These are phyloP conservation scores for Cyanoliseus patagonus DNA, from an alignment of 2,113 vertebrate species.

Conservation along the genomic window DNA sequence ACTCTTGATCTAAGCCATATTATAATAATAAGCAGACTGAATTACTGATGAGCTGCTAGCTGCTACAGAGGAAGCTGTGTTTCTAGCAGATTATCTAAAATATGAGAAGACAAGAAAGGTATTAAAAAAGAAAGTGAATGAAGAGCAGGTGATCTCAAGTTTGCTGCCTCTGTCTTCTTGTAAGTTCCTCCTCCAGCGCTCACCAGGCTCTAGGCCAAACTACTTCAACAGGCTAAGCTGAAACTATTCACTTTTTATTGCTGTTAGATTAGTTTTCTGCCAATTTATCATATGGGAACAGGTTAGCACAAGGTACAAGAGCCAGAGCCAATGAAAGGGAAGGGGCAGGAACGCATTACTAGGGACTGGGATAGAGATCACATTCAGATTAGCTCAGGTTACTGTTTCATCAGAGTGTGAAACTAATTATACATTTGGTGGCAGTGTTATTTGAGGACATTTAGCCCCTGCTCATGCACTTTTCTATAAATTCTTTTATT, in stretches of 20 bases:
- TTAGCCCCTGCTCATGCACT: background rate
- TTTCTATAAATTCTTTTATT: background rate
- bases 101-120: background rate
- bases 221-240: background rate
- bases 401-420: background rate
- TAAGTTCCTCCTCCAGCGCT: background rate
- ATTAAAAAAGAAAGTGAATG: background rate
- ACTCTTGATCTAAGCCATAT: constrained; percentile 15
- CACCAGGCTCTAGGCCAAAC: constrained; percentile 11
- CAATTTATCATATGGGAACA: background rate
- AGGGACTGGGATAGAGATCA: background rate
- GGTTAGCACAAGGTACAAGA: background rate
- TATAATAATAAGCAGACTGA: constrained; percentile 25
- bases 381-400: background rate
- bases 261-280: background rate
- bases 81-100: background rate
- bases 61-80: background rate
- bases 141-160: background rate
- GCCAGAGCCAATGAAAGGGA: background rate
- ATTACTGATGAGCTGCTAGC: constrained; percentile 12
- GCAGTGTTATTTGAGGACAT: background rate
- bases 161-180: background rate
- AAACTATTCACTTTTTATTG: background rate
- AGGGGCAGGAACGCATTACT: background rate
- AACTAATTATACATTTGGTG: background rate